Base-by-base conservation (phyloP, 2,113 vertebrate genomes). In the Uria aalge region DNA sequence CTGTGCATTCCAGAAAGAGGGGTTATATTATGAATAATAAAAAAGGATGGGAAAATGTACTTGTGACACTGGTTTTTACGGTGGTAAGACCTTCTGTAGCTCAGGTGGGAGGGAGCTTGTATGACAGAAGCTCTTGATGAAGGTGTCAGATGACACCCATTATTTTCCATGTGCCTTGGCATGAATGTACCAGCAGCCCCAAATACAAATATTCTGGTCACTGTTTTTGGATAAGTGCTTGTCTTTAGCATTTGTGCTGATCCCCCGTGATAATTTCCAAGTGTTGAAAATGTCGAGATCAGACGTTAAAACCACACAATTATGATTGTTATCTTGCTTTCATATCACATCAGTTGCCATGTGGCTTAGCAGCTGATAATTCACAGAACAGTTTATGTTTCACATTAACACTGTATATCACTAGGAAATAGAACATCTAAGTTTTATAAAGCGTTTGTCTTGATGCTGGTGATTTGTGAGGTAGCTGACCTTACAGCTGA, bases 291-390 rank as follows among this genome's bases (percentile, higher is more conserved):
- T 85, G 50, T 27, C 50, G 32, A 72, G 40, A 85, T 94, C 77
- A 93, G 38, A 40, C 22, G 4, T 41, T 69, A 69, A 88, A 93
- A 50, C 67, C 77, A 15, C 74, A 55, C 14, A 2, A 4, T 87
- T 79, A 17, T 16, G 73, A 40, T 95, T 56, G 18, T 47, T 92
- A 22, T 92, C 66, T 85, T 80, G 55, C 81, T 83, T 89, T 90
- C 45, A 0, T 79, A 50, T 66, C 86, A 32, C 64, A 57, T 71
- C 56, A 43, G 69, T 92, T 91, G 74, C 66, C 71, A 12, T 47
- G 41, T 76, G 95, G 71, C 60, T 91, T 88, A 85, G 77, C 76
- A 79, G 73, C 47, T 90, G 91, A 95, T 96, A 91, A 92, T 77
- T 85, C 87, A 55, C 75, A 55, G 72, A 94, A 71, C 6, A 2